Conservation (phyloP, 2,113 vertebrate genomes). For the Clinocottus analis region DNA sequence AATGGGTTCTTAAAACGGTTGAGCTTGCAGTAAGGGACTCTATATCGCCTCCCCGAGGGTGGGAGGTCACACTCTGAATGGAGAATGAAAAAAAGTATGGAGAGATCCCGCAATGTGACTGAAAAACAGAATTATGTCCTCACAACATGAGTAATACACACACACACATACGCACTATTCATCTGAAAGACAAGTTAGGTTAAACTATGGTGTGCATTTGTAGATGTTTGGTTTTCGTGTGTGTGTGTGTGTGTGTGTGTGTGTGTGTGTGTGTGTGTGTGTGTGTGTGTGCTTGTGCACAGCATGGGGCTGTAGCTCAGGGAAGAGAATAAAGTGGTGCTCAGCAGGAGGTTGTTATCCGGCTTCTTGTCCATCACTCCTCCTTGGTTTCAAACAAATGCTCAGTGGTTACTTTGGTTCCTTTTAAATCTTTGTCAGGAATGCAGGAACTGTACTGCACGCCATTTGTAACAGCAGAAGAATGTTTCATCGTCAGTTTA, state of each 20-base stretch:
- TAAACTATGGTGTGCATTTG: background rate
- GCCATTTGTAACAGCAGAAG: background rate
- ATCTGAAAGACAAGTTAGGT: background rate
- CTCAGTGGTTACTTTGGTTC: background rate
- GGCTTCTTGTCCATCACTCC: background rate
- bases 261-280: background rate
- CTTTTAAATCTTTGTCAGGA: background rate
- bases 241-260: slow-evolving; percentile 3
- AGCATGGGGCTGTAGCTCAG: background rate
- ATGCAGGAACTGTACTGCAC: background rate
- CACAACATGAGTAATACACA: background rate
- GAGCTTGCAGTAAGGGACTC: no score
- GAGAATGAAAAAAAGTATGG: no score
- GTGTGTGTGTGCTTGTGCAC: background rate
- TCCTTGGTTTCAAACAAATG: background rate
- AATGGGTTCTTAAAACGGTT: no score
- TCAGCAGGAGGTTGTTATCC: background rate
- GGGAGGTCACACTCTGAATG: no score
- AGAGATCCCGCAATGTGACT: background rate
- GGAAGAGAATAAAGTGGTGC: slow-evolving; percentile 6
- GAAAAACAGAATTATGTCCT: no score
- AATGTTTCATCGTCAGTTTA: no score
- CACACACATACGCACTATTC: background rate
- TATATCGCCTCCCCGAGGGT: no score
- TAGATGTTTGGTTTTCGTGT: background rate